phyloP scores from a whole-genome alignment of 2,888 invertebrate genomes.

The Macrophya annulata region DNA sequence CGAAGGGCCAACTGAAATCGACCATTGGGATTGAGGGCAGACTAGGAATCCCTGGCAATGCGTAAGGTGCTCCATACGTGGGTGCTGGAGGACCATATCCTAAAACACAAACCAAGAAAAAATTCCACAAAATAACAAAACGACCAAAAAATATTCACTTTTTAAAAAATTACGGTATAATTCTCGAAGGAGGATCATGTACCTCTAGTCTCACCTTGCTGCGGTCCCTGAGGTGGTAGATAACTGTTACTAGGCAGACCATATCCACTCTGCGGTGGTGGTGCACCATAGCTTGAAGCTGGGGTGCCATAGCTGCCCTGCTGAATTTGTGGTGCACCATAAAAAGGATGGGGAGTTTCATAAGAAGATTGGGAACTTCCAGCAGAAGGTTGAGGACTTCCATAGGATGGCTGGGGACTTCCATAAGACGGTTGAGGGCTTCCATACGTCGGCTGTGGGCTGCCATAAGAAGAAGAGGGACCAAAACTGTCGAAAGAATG shows the following conservation, averaged over 20 bases:
- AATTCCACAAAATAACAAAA: background rate
- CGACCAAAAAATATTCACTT: background rate
- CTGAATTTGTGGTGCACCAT: conserved; percentile 56
- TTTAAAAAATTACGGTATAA: conserved; percentile 24
- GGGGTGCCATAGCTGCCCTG: conserved; percentile 54
- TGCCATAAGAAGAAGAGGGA: conserved; percentile 48
- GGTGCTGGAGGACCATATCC: conserved; percentile 79
- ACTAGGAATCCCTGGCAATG: conserved; percentile 80
- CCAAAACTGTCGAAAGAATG: conserved; percentile 63
- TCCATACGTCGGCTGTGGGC: conserved; percentile 58
- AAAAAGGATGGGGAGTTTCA: conserved; percentile 56
- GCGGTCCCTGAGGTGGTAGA: conserved; percentile 60
- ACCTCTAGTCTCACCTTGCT: conserved; percentile 76
- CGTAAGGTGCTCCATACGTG: conserved; percentile 82
- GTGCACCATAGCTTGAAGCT: conserved; percentile 56
- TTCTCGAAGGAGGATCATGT: conserved; percentile 60
- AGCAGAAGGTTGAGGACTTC: conserved; percentile 45
- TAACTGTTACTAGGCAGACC: conserved; percentile 68
- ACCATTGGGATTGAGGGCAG: conserved; percentile 75
- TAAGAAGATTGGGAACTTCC: conserved; percentile 56
- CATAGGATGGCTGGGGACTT: conserved; percentile 57
- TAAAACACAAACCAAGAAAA: conserved; percentile 61
- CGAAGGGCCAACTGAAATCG: conserved; percentile 83
- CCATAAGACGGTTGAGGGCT: conserved; percentile 53
- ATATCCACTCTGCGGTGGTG: conserved; percentile 63